Conservation (phyloP, 1,140 invertebrate genomes). For the Carposina sasakii region DNA sequence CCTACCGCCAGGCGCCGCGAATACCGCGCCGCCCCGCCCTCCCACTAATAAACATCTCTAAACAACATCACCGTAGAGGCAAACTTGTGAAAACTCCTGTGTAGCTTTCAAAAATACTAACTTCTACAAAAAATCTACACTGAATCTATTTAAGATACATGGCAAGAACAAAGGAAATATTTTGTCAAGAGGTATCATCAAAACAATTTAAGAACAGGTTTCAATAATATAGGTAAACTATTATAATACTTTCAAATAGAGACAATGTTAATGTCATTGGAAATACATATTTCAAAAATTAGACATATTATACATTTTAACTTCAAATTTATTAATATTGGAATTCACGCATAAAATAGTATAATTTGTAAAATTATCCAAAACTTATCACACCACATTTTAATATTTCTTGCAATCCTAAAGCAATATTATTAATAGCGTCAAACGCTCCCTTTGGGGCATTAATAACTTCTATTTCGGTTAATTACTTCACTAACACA, state of each 20-base stretch:
- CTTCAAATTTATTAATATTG: conserved; percentile 60
- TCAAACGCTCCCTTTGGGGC: conserved; percentile 71
- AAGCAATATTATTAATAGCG: conserved; percentile 69
- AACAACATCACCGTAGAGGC: conserved; percentile 59
- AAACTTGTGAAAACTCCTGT: conserved; percentile 59
- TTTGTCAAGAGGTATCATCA: conserved; percentile 53
- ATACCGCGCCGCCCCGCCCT: conserved; percentile 39
- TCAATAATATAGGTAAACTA: conserved; percentile 38
- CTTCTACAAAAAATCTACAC: conserved; percentile 59
- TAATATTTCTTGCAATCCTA: conserved; percentile 68
- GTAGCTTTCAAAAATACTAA: conserved; percentile 67
- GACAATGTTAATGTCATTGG: conserved; percentile 42
- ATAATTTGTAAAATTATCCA: conserved; percentile 73
- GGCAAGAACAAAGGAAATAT: conserved; percentile 69
- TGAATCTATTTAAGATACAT: conserved; percentile 67
- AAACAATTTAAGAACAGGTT: conserved; percentile 37
- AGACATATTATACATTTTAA: conserved; percentile 48
- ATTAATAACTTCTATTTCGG: conserved; percentile 62
- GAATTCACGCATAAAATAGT: conserved; percentile 70
- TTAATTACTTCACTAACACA: conserved; percentile 68
- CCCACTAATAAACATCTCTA: conserved; percentile 53
- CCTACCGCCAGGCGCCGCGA: conserved; percentile 44
- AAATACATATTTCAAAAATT: conserved; percentile 45
- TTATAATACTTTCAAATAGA: conserved; percentile 54
- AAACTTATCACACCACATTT: conserved; percentile 72